Conservation (phyloP, 2,888 invertebrate genomes). For the Brachypterus glaber region DNA sequence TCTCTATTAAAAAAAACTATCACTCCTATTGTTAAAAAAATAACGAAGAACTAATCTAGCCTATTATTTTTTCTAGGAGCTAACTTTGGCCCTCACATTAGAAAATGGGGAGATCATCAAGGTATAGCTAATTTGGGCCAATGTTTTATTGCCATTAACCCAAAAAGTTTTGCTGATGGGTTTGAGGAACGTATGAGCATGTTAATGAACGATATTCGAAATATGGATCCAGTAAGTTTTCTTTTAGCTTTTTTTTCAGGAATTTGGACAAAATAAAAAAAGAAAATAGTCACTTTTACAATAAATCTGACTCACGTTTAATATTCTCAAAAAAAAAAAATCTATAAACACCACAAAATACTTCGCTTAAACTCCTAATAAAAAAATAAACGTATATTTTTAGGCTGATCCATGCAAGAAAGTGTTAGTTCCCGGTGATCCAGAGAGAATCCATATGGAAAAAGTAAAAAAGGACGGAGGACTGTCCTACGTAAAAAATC, state of each 20-base stretch:
- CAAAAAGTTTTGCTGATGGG: background rate
- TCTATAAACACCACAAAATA: too few species aligned
- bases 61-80: too few species aligned
- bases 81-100: background rate
- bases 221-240: slow-evolving; percentile 52
- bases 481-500: slow-evolving; percentile 38
- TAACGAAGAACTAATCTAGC: too few species aligned
- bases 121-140: background rate
- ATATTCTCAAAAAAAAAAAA: too few species aligned
- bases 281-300: too few species aligned
- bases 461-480: slow-evolving; percentile 61
- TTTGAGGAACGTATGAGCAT: slow-evolving; percentile 36
- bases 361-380: too few species aligned
- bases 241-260: too few species aligned
- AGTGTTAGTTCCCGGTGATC: slow-evolving; percentile 78
- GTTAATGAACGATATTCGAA: slow-evolving; percentile 57
- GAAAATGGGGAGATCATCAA: background rate
- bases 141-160: background rate
- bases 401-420: slow-evolving; percentile 31
- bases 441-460: slow-evolving; percentile 58
- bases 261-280: too few species aligned
- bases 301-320: too few species aligned
- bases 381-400: too few species aligned
- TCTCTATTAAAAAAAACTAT: too few species aligned
- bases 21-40: too few species aligned